Percentiles rank a stretch among this genome's conserved stretches.
Evolutionary conservation across 1,140 invertebrate genomes (phyloP).

Genomic region (Caerostris darwini): DNA sequence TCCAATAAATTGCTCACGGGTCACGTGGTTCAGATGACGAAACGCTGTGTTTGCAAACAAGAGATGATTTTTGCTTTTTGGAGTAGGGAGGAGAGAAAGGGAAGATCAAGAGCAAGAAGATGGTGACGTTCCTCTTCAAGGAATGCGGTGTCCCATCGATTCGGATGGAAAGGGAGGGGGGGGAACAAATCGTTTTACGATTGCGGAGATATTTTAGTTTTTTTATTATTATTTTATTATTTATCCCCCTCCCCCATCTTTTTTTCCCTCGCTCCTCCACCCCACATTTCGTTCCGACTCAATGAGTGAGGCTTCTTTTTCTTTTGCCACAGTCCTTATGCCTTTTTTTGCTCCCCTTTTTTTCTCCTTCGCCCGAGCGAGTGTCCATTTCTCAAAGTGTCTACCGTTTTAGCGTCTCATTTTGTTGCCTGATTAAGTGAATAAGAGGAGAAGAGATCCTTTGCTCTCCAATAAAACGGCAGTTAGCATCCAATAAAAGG

Average conservation of each 20-base stretch:
- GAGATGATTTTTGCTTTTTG: conserved; percentile 68
- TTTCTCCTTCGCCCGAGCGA: not conserved
- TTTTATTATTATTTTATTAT: conserved; percentile 77
- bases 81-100: not conserved
- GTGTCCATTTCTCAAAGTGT: conserved; percentile 77
- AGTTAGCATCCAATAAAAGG: conserved; percentile 75
- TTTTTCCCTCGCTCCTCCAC: conserved; percentile 42
- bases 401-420: conserved; percentile 74
- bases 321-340: conserved; percentile 50
- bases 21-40: conserved; percentile 76
- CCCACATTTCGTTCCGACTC: conserved; percentile 63
- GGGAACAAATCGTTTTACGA: conserved; percentile 77
- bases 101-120: conserved; percentile 65
- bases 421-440: conserved; percentile 76
- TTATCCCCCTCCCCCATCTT: conserved; percentile 47
- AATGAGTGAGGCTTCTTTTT: conserved; percentile 68
- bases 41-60: conserved; percentile 77
- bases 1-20: conserved; percentile 57
- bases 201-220: conserved; percentile 74
- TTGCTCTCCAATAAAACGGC: conserved; percentile 75
- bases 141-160: conserved; percentile 75
- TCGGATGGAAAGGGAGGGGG: not conserved
- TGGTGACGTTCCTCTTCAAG: conserved; percentile 67
- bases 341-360: not conserved
- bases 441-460: conserved; percentile 63